Percentiles rank a stretch among this genome's conserved stretches.
These are phyloP conservation scores for Tridacna crocea DNA, from an alignment of 2,888 invertebrate genomes.

Conservation along the genomic window DNA sequence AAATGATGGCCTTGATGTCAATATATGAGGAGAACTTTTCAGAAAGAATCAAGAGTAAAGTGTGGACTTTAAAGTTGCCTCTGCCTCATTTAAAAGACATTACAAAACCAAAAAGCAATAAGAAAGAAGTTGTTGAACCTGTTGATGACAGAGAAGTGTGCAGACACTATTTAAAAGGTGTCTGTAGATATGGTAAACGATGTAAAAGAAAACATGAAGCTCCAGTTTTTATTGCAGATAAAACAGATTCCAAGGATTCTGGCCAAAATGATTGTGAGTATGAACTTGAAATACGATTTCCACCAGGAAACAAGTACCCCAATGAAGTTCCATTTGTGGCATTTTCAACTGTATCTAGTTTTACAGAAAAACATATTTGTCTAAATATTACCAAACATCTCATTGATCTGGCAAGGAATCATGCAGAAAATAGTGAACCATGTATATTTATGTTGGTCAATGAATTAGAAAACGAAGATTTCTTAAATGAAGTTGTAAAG, in stretches of 20 bases:
- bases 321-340: slow-evolving; percentile 76
- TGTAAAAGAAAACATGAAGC: slow-evolving; percentile 70
- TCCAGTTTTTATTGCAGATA: slow-evolving; percentile 31
- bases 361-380: slow-evolving; percentile 70
- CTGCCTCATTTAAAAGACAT: slow-evolving; percentile 69
- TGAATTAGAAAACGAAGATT: slow-evolving; percentile 74
- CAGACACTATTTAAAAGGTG: slow-evolving; percentile 75
- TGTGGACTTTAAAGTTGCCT: slow-evolving; percentile 76
- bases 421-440: slow-evolving; percentile 69
- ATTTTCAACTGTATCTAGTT: slow-evolving; percentile 71
- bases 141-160: slow-evolving; percentile 55
- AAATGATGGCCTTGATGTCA: slow-evolving; percentile 77
- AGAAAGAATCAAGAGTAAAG: slow-evolving; percentile 74
- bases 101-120: slow-evolving; percentile 43
- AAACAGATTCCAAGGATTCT: slow-evolving; percentile 31
- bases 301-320: slow-evolving; percentile 76
- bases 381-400: slow-evolving; percentile 77
- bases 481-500: slow-evolving; percentile 65
- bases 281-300: slow-evolving; percentile 79
- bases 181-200: slow-evolving; percentile 76
- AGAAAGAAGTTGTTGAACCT: not conserved
- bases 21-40: slow-evolving; percentile 78
- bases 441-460: slow-evolving; percentile 78
- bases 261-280: slow-evolving; percentile 56
- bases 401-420: slow-evolving; percentile 68